Percentiles rank a stretch among this genome's conserved stretches.
Evolutionary conservation across 2,888 invertebrate species (phyloP).

Genomic region (Zaprionus bogoriensis): DNA sequence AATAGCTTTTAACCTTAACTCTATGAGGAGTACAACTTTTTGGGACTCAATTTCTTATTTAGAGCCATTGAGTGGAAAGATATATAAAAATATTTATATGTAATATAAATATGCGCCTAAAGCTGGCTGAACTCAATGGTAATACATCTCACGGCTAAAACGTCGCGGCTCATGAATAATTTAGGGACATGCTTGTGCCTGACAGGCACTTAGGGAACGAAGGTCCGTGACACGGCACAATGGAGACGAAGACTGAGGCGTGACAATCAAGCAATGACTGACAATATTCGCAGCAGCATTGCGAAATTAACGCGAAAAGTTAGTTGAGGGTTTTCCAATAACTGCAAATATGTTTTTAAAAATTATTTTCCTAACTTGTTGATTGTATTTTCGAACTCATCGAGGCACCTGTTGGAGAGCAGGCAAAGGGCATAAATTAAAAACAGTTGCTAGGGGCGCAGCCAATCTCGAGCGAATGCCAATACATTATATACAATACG

Average conservation of each 20-base stretch:
- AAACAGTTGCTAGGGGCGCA: not conserved
- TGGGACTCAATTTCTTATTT: too few species aligned
- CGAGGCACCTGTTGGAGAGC: not conserved
- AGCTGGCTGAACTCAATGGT: not conserved
- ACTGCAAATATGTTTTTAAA: not conserved
- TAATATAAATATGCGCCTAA: not conserved
- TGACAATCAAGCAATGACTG: slow-evolving; percentile 33
- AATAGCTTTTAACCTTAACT: too few species aligned
- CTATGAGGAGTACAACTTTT: too few species aligned
- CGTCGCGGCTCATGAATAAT: not conserved
- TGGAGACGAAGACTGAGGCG: not conserved
- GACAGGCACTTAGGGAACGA: slow-evolving; percentile 13
- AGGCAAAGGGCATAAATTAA: slow-evolving; percentile 19
- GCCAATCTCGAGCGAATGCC: slow-evolving; percentile 24
- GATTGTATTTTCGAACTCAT: too few species aligned
- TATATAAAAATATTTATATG: not conserved
- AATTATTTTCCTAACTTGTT: too few species aligned
- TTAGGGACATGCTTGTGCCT: not conserved
- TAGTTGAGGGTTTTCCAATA: too few species aligned
- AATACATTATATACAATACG: slow-evolving; percentile 10
- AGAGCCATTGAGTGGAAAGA: not conserved
- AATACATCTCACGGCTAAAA: not conserved
- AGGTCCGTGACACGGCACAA: not conserved
- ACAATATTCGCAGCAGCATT: not conserved
- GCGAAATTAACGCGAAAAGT: too few species aligned